Base-by-base conservation (phyloP, 2,888 invertebrate genomes). In the Melieria omissa region DNA sequence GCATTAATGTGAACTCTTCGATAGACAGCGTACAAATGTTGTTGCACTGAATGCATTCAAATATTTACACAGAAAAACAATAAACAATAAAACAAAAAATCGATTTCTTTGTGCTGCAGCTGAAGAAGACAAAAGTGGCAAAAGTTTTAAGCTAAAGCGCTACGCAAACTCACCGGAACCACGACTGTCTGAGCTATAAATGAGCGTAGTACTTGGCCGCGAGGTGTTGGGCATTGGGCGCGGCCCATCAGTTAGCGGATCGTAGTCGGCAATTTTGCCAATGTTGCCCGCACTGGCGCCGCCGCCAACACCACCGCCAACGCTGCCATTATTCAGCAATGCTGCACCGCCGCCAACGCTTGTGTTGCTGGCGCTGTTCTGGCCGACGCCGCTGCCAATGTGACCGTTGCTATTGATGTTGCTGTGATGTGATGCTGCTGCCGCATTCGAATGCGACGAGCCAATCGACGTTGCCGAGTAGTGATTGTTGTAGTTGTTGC, bases 251-350 rank as follows among this genome's bases (percentile, higher is more conserved):
- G 90, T 91, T 76, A 92, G 87, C 4, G 94, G 94, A 85, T 95
- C 94, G 81, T 94, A 94, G 82, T 95, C 94, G 77, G 93, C 93
- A 78, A 94, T 93, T 88, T 93, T 90, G 76, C 93, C 91, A 83
- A 94, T 90, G 72, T 76, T 76, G 44, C 75, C 70, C 54, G 75
- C 71, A 65, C 74, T 63, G 67, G 62, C 71, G 64, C 71, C 73
- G 68, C 68, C 73, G 64, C 75, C 78, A 75, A 77, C 78, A 73
- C 76, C 73, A 73, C 69, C 68, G 65, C 73, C 73, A 64, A 70
- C 75, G 67, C 70, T 73, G 52, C 77, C 75, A 41, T 60, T 60
- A 47, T 70, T 70, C 41, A 62, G 41, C 7, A 69, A 29, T 4
- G 55, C 75, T 66, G 79, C 78, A 77, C 78, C 72, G 60, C 74